A percentile compares a stretch with the other conserved stretches of the same genome.
Conservation (phyloP, 2,888 invertebrate genomes). For the Cecidostiba fungosa region DNA sequence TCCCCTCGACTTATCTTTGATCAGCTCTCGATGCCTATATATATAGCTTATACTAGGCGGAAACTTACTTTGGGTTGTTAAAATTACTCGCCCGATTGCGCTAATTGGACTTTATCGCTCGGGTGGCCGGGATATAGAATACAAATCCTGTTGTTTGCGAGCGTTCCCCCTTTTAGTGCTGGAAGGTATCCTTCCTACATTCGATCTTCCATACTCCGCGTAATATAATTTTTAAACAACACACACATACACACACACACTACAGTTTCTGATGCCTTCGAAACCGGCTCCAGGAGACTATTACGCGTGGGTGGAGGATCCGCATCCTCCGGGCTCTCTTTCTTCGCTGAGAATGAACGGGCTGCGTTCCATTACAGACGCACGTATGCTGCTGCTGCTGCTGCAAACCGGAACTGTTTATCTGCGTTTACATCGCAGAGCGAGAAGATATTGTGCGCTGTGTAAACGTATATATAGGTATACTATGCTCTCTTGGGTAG, state of each 20-base stretch:
- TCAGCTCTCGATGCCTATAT: too few species aligned
- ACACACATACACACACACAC: too few species aligned
- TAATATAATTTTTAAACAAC: too few species aligned
- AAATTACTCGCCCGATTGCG: background rate
- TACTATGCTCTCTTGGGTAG: background rate
- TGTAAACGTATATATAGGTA: background rate
- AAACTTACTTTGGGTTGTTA: too few species aligned
- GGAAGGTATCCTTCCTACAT: too few species aligned
- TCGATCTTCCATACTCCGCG: too few species aligned
- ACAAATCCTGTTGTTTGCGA: too few species aligned
- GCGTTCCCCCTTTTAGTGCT: too few species aligned
- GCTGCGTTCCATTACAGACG: background rate
- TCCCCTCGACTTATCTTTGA: too few species aligned
- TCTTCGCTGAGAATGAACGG: background rate
- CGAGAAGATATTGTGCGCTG: background rate
- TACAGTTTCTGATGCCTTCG: background rate
- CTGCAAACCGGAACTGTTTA: slow-evolving; percentile 43
- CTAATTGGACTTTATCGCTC: background rate
- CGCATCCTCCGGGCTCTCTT: slow-evolving; percentile 31
- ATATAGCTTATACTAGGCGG: too few species aligned
- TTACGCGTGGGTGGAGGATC: slow-evolving; percentile 47
- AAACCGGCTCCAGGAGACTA: slow-evolving; percentile 43
- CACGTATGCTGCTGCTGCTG: background rate
- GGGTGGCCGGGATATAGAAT: background rate
- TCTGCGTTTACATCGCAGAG: background rate